Percentiles rank a stretch among this genome's conserved stretches.
Conservation (phyloP, 2,888 invertebrate genomes). For the Noctua fimbriata region DNA sequence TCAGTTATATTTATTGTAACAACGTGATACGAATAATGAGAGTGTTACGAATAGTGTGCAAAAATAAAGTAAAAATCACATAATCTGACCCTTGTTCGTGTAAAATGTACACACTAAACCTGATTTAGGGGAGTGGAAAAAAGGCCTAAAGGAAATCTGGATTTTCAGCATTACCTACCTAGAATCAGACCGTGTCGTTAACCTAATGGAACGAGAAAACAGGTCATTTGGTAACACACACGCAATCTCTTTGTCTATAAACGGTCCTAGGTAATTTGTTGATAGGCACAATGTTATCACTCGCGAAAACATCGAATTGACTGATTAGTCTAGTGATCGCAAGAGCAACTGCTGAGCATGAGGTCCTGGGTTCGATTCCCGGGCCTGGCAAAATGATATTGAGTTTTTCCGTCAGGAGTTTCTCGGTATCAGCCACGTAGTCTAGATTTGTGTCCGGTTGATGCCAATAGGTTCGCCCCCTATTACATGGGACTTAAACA, state of each 20-base stretch:
- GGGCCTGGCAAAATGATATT: too few species aligned
- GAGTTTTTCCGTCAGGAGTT: too few species aligned
- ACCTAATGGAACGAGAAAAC: neutral
- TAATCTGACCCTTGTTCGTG: neutral
- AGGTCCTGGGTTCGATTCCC: too few species aligned
- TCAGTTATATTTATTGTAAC: too few species aligned
- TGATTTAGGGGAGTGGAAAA: neutral
- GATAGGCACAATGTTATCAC: neutral
- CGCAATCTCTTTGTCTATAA: neutral
- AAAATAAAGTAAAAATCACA: neutral
- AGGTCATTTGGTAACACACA: neutral
- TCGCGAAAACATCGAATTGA: neutral
- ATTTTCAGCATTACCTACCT: neutral
- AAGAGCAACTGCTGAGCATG: too few species aligned
- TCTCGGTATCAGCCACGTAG: too few species aligned
- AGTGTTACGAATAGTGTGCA: too few species aligned
- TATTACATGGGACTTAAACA: too few species aligned
- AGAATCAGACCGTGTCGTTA: neutral
- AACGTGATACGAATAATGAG: too few species aligned
- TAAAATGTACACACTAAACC: neutral
- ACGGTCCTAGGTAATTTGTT: neutral
- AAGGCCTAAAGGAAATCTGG: neutral
- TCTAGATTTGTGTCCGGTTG: too few species aligned
- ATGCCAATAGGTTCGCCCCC: too few species aligned
- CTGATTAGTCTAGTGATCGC: too few species aligned